Evolutionary conservation across 2,113 vertebrate species (phyloP), one percentile per base, ranked within the genome.

Genomic region (Trochalopteron elliotii): DNA sequence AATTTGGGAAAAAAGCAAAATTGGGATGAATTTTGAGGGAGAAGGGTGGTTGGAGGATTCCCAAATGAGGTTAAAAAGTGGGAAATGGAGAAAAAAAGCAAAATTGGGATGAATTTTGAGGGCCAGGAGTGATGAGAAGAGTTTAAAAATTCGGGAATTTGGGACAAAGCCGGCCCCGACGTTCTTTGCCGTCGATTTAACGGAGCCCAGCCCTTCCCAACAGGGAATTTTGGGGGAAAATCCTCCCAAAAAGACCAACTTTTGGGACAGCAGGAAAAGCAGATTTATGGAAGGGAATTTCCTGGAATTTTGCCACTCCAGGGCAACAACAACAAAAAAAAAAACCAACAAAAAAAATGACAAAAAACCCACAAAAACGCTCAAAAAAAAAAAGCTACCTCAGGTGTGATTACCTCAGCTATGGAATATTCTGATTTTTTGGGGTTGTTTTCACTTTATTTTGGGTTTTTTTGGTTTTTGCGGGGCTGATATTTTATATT

Each of bases 321-420:
- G 13, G 78, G 74, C 3, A 24, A 85, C 79, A 49, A n/a, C n/a
- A n/a, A n/a, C n/a, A n/a, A n/a, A n/a, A 47, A 33, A 60, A 59
- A 7, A 13, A 6, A 79, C 37, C 8, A 8, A 39, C 40, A 33
- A n/a, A 60, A 60, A 8, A 14, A 55, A 80, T 19, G 69, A 40
- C 21, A 24, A 53, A 28, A 21, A 65, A 61, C 27, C 11, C 35
- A n/a, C 14, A 33, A 18, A 31, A 22, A 24, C 37, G 15, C n/a
- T 60, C 93, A 93, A 97, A 98, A 98, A 93, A 97, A 98, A 98
- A 98, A 99, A 98, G 97, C 98, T 99, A 99, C 99, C 99, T 99
- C 99, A 99, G 98, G 98, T 98, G 98, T 98, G 98, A 97, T 99
- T 99, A 99, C 99, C 99, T 99, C 99, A 99, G 98, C 99, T 42